phyloP scores from a whole-genome alignment of 2,113 vertebrate species.

The rat (Rattus norvegicus) region DNA sequence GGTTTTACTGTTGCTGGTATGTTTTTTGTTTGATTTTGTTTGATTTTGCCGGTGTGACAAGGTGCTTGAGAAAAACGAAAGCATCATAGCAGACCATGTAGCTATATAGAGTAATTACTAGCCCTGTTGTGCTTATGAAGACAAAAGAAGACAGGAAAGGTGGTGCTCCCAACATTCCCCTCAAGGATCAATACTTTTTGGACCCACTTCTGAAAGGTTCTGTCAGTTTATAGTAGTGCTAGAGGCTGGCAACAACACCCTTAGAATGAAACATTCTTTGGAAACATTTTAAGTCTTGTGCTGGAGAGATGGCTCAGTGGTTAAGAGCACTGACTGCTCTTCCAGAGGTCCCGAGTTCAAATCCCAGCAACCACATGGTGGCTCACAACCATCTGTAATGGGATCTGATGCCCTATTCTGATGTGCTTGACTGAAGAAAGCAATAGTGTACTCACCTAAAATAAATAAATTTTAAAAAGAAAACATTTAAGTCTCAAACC shows the following conservation, averaged over 20 bases:
- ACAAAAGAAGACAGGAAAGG: neutral
- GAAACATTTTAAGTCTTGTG: neutral
- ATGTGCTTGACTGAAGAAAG: too few species aligned
- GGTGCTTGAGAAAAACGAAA: neutral
- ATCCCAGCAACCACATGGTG: too few species aligned
- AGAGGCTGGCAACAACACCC: neutral
- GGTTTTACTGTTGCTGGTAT: neutral
- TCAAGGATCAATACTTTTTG: neutral
- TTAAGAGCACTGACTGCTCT: too few species aligned
- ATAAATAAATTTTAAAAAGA: too few species aligned
- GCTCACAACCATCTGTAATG: too few species aligned
- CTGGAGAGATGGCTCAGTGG: too few species aligned
- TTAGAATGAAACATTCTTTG: neutral
- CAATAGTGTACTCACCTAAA: too few species aligned
- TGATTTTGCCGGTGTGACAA: neutral
- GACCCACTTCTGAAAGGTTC: neutral
- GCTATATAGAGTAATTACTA: neutral
- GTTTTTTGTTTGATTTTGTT: neutral
- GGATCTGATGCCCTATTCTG: too few species aligned
- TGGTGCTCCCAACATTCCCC: neutral
- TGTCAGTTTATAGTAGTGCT: neutral
- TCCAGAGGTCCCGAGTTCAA: too few species aligned
- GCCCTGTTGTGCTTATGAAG: neutral
- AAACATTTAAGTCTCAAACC: neutral
- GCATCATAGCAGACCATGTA: neutral